Percentiles rank a stretch among this genome's conserved stretches.
phyloP scores from a whole-genome alignment of 92 coral and sea anemone genomes.

The Plumapathes pennacea region DNA sequence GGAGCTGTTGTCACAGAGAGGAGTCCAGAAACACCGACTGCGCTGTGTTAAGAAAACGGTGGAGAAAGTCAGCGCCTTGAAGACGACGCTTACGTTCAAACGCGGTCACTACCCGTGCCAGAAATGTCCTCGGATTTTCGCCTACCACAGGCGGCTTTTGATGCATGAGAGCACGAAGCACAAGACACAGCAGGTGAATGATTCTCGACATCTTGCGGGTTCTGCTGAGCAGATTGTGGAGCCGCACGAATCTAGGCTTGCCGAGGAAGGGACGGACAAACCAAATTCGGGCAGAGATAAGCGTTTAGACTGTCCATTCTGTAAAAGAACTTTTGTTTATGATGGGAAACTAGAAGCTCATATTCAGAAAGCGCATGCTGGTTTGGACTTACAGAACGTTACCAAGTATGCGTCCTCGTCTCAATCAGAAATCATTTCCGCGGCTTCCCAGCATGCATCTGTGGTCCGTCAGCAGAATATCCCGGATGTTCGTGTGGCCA shows the following conservation, averaged over 20 bases:
- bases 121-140: constrained; percentile 34
- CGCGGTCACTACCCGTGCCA: constrained; percentile 41
- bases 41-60: constrained; percentile 34
- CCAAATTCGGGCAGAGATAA: neutral
- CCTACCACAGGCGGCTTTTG: constrained; percentile 40
- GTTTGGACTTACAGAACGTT: no score
- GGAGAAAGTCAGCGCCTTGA: constrained; percentile 24
- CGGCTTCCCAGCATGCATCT: no score
- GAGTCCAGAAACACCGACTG: constrained; percentile 41
- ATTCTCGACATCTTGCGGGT: no score
- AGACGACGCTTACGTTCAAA: neutral
- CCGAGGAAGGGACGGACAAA: neutral
- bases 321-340: constrained; percentile 36
- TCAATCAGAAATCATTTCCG: no score
- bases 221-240: no score
- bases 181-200: no score
- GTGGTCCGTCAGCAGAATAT: no score
- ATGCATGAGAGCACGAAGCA: constrained; percentile 18
- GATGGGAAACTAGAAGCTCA: constrained; percentile 33
- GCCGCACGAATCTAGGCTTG: no score
- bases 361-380: constrained; percentile 30
- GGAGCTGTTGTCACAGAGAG: constrained; percentile 55
- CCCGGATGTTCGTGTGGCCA: constrained; percentile 2
- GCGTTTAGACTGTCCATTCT: constrained; percentile 45
- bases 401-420: no score